Evolutionary conservation across 2,888 invertebrate species (phyloP).

Genomic region (Eutolmus rufibarbis): DNA sequence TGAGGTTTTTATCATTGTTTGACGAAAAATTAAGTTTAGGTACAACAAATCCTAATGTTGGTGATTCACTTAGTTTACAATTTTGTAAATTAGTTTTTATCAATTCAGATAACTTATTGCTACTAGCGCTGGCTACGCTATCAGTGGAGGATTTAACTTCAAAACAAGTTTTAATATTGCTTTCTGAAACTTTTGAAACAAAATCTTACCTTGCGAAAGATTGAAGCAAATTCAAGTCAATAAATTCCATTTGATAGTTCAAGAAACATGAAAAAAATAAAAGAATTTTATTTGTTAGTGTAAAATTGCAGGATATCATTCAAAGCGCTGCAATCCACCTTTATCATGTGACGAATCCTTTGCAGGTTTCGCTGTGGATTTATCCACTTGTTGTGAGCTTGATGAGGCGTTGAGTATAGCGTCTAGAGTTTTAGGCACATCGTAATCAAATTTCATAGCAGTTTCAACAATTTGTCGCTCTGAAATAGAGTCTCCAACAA

Average conservation of each 20-base stretch:
- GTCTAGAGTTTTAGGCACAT: constrained; percentile 77
- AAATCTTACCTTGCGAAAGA: constrained; percentile 6
- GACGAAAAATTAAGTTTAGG: constrained; percentile 32
- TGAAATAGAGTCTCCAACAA: constrained; percentile 78
- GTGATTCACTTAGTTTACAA: not conserved
- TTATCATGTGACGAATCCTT: constrained; percentile 48
- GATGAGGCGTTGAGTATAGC: constrained; percentile 67
- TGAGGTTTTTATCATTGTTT: not conserved
- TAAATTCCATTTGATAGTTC: constrained; percentile 43
- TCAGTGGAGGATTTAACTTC: not conserved
- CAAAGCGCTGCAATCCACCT: constrained; percentile 56
- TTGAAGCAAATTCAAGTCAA: not conserved
- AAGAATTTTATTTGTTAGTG: constrained; percentile 38
- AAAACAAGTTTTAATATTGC: not conserved
- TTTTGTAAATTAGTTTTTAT: constrained; percentile 39
- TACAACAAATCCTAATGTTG: constrained; percentile 28
- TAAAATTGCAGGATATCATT: not conserved
- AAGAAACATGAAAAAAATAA: constrained; percentile 42
- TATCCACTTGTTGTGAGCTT: not conserved
- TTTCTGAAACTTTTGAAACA: not conserved
- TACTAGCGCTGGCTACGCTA: not conserved
- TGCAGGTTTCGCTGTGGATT: constrained; percentile 45
- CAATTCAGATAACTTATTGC: constrained; percentile 31
- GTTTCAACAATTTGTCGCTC: constrained; percentile 77
- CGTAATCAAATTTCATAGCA: constrained; percentile 75